These are phyloP conservation scores for Bembecia ichneumoniformis DNA, from an alignment of 2,888 invertebrate genomes.

Conservation along the genomic window DNA sequence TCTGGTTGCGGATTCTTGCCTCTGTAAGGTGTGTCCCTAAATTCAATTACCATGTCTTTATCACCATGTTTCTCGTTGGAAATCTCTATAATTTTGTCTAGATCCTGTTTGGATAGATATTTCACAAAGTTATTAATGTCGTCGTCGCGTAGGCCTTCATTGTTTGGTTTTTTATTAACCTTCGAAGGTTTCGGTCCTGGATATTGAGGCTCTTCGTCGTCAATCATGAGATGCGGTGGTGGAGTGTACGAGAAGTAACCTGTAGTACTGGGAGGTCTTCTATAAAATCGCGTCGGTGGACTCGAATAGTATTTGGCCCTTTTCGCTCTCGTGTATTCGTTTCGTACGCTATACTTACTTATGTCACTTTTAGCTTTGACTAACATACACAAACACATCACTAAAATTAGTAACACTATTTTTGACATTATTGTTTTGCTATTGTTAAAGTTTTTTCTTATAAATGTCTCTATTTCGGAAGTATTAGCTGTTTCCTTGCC, in stretches of 20 bases:
- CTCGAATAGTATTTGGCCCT: conserved; percentile 44
- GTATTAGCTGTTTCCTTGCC: not conserved
- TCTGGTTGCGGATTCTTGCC: not conserved
- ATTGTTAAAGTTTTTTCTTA: not conserved
- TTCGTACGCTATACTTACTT: conserved; percentile 8
- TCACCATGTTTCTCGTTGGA: conserved; percentile 28
- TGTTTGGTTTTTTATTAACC: conserved; percentile 44
- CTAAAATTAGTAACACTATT: conserved; percentile 13
- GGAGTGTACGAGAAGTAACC: conserved; percentile 47
- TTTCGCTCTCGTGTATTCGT: conserved; percentile 34
- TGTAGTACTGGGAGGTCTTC: conserved; percentile 32
- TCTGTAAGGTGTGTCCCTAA: not conserved
- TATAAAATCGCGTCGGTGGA: conserved; percentile 40
- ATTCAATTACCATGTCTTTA: conserved; percentile 12
- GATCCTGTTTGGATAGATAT: conserved; percentile 51
- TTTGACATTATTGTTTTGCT: conserved; percentile 13
- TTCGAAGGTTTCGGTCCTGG: conserved; percentile 29
- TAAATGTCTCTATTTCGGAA: not conserved
- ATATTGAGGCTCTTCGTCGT: conserved; percentile 24
- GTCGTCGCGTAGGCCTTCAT: conserved; percentile 42
- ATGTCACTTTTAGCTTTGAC: conserved; percentile 25
- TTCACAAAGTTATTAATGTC: conserved; percentile 50
- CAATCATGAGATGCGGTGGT: conserved; percentile 34
- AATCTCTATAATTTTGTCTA: conserved; percentile 48
- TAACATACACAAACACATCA: conserved; percentile 32